Evolutionary conservation across 2,888 invertebrate species (phyloP), one percentile per base, ranked within the genome.

Genomic region (Biston betularia): DNA sequence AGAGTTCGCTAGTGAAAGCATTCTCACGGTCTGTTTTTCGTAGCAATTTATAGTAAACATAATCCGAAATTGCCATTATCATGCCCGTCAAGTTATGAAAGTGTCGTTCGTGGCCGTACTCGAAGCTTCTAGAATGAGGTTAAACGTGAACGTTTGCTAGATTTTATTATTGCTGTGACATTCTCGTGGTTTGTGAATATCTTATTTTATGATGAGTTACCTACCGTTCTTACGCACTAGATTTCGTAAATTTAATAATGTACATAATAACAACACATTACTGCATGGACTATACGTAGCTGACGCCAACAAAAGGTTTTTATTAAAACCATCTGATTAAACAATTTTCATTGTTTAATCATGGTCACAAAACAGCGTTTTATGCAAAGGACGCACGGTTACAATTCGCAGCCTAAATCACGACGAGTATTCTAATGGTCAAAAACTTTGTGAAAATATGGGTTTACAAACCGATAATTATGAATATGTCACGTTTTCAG

Each of bases 21-120:
- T 82, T 87, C 86, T 76, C 86, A 86, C 83, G 85, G 71, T 81
- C 77, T 78, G 79, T 68, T 80, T 67, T 82, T 78, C 74, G 76
- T 70, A 69, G 75, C 67, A 50, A 60, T 69, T 65, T 62, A 60
- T 72, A 72, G 65, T 71, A 74, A 75, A 75, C 71, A 60, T 68
- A 69, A 71, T 72, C 70, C 69, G 64, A 76, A 74, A 74, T 71
- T 65, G 70, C 63, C 66, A 75, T 75, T 74, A 77, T 69, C 71
- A 69, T 68, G 69, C 66, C 64, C 63, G 78, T 69, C 63, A 71
- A 74, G 77, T 79, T 75, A 81, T 76, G 75, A 78, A 79, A 80
- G 75, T 74, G 74, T 61, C 68, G 63, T 75, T 77, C 75, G 73
- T 69, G 70, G 68, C 68, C 55, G 59, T 57, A 54, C 62, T 62